Conservation (phyloP, 2,888 invertebrate genomes). For the Agelastica alni region DNA sequence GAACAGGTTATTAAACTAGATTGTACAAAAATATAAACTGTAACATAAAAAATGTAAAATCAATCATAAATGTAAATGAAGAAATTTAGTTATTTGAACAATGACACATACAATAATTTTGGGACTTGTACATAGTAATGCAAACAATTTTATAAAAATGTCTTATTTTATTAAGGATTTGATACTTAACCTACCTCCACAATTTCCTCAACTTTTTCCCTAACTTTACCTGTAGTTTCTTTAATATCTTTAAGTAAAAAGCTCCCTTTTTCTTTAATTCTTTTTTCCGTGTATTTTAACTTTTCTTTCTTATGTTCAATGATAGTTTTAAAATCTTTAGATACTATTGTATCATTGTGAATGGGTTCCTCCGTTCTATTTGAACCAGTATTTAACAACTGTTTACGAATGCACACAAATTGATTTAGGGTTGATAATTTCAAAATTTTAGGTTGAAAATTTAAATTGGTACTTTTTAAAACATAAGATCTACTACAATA, state of each 20-base stretch:
- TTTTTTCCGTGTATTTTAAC: constrained; percentile 64
- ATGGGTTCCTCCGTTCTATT: constrained; percentile 5
- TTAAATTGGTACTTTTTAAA: not conserved
- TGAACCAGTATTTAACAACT: constrained; percentile 15
- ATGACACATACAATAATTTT: too few species aligned
- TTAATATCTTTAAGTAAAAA: constrained; percentile 71
- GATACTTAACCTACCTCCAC: too few species aligned
- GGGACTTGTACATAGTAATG: too few species aligned
- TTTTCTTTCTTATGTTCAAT: constrained; percentile 67
- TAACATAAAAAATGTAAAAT: too few species aligned
- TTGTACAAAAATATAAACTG: too few species aligned
- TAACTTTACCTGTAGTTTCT: constrained; percentile 72
- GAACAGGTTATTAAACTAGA: too few species aligned
- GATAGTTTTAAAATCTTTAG: constrained; percentile 46
- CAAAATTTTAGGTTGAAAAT: not conserved
- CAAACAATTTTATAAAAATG: too few species aligned
- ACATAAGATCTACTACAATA: constrained; percentile 1
- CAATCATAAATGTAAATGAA: too few species aligned
- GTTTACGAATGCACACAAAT: not conserved
- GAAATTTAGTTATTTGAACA: too few species aligned
- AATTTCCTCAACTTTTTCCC: constrained; percentile 73
- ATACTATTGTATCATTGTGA: constrained; percentile 8
- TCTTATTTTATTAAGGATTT: too few species aligned
- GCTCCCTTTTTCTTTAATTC: constrained; percentile 64
- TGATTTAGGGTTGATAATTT: not conserved